phyloP scores from a whole-genome alignment of 64 coral and sea anemone species.

The Orbicella faveolata region DNA sequence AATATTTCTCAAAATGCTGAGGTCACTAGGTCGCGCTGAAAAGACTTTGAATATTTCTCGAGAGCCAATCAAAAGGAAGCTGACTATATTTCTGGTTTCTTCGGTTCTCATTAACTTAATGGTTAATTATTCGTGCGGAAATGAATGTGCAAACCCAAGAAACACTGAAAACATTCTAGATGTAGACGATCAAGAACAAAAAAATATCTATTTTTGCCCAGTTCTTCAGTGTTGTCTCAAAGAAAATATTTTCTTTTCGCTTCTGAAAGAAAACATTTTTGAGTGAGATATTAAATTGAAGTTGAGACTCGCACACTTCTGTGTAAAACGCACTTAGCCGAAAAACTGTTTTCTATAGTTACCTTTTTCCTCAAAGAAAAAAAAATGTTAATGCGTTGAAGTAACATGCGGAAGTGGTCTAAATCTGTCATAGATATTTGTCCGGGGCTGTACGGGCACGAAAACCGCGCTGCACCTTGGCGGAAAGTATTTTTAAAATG shows the following conservation, averaged over 20 bases:
- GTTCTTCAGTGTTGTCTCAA: not conserved
- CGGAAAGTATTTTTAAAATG: no score
- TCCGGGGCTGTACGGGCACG: no score
- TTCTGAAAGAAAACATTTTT: not conserved
- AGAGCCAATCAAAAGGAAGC: not conserved
- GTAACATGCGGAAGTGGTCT: no score
- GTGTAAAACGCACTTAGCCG: no score
- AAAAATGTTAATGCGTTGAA: no score
- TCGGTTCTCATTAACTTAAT: not conserved
- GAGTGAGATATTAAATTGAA: no score
- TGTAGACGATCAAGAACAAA: not conserved
- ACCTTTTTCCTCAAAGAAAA: no score
- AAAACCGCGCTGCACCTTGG: no score
- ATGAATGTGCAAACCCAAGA: not conserved
- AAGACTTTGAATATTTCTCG: not conserved
- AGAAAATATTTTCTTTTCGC: conserved; percentile 22
- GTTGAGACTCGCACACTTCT: no score
- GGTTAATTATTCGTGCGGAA: not conserved
- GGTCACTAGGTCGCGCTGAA: not conserved
- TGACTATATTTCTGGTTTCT: not conserved
- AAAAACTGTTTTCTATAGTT: no score
- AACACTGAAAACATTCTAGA: not conserved
- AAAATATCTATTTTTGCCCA: not conserved
- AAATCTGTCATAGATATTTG: no score
- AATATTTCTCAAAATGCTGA: not conserved